These are phyloP conservation scores for Centropus unirufus DNA, from an alignment of 2,113 vertebrate species.

Conservation along the genomic window DNA sequence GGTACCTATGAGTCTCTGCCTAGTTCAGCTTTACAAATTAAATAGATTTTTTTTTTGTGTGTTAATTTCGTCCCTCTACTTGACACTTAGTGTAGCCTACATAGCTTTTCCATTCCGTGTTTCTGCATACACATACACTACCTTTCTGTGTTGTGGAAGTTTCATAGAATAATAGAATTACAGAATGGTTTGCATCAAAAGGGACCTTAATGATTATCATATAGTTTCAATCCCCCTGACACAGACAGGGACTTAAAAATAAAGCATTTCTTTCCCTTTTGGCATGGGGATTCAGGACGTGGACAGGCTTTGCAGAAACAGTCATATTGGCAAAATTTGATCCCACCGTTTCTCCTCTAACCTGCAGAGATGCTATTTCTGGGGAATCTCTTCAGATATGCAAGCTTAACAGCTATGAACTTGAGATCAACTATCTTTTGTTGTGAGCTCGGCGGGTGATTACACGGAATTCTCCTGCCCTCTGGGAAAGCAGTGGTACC, in stretches of 20 bases:
- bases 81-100: background rate
- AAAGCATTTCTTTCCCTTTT: background rate
- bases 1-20: accelerated
- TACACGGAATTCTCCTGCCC: background rate
- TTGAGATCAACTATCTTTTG: background rate
- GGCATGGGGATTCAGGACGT: background rate
- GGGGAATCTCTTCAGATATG: background rate
- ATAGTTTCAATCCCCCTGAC: no score
- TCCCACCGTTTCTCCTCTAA: background rate
- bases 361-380: background rate
- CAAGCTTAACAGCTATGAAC: background rate
- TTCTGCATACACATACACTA: background rate
- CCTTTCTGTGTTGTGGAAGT: background rate
- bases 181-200: no score
- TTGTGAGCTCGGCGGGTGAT: background rate
- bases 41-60: background rate
- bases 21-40: background rate
- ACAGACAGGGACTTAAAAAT: background rate
- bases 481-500: background rate
- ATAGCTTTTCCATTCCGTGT: accelerated
- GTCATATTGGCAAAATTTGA: accelerated
- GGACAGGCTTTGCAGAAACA: background rate
- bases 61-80: background rate
- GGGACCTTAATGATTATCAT: no score
- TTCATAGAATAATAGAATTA: no score